Evolutionary conservation across 2,797 vertebrate genomes (phyloP).

Genomic region (Melanogrammus aeglefinus): DNA sequence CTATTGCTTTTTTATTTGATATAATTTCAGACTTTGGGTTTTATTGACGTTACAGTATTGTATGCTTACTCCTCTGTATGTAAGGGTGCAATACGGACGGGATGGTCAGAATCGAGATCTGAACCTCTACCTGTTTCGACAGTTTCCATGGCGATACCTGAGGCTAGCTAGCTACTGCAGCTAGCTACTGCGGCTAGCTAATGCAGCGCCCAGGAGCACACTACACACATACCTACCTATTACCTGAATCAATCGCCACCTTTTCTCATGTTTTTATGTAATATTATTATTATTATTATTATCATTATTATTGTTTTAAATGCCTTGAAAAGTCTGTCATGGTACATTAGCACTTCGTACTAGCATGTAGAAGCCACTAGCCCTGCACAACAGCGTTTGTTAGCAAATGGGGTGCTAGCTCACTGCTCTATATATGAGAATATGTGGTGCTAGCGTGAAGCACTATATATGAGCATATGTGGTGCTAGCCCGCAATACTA

Average conservation of each 20-base stretch:
- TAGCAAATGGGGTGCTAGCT: constrained; percentile 50
- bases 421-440: constrained; percentile 21
- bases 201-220: neutral
- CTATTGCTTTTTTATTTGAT: constrained; percentile 66
- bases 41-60: constrained; percentile 68
- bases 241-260: neutral
- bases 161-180: neutral
- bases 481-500: neutral
- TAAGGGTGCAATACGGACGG: constrained; percentile 80
- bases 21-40: constrained; percentile 56
- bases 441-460: neutral
- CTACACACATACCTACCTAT: constrained; percentile 1
- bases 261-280: constrained; percentile 4
- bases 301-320: constrained; percentile 60
- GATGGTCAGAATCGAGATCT: constrained; percentile 48
- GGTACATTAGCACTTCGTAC: constrained; percentile 81
- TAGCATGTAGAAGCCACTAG: constrained; percentile 72
- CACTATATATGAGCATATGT: neutral
- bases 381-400: constrained; percentile 63
- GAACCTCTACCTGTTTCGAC: constrained; percentile 30
- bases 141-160: neutral
- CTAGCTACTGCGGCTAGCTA: neutral
- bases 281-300: constrained; percentile 60
- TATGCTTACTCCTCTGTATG: constrained; percentile 75
- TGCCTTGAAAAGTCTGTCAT: constrained; percentile 65